These are phyloP conservation scores for Habroteleia sp. DNA, from an alignment of 2,888 invertebrate species.

Conservation along the genomic window DNA sequence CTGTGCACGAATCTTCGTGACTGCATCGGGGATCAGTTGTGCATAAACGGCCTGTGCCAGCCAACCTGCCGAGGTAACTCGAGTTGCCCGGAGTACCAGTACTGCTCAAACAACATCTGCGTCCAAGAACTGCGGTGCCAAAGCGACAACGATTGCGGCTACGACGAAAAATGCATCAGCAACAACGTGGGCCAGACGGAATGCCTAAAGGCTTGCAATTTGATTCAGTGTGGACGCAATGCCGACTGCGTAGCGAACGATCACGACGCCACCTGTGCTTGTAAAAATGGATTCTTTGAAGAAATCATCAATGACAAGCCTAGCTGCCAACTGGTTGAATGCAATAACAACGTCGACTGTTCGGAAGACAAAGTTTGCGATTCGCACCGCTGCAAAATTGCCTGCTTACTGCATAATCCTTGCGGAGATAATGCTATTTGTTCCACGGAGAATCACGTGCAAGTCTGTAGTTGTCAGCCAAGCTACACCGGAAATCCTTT, in stretches of 20 bases:
- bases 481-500: conserved; percentile 91
- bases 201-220: conserved; percentile 89
- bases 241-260: conserved; percentile 88
- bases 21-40: conserved; percentile 92
- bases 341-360: conserved; percentile 87
- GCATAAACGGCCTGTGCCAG: conserved; percentile 92
- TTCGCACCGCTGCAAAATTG: conserved; percentile 91
- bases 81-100: conserved; percentile 92
- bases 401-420: conserved; percentile 90
- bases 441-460: conserved; percentile 90
- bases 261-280: conserved; percentile 89
- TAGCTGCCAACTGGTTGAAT: conserved; percentile 91
- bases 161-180: conserved; percentile 87
- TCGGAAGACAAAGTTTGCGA: conserved; percentile 92
- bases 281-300: conserved; percentile 90
- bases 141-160: conserved; percentile 87
- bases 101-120: conserved; percentile 91
- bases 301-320: conserved; percentile 87
- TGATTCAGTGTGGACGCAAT: conserved; percentile 90
- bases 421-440: conserved; percentile 93
- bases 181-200: conserved; percentile 88
- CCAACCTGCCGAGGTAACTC: conserved; percentile 90
- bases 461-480: conserved; percentile 92
- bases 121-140: conserved; percentile 90
- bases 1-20: conserved; percentile 91